phyloP scores from a whole-genome alignment of 2,113 vertebrate species.

The Aldabrachelys gigantea region DNA sequence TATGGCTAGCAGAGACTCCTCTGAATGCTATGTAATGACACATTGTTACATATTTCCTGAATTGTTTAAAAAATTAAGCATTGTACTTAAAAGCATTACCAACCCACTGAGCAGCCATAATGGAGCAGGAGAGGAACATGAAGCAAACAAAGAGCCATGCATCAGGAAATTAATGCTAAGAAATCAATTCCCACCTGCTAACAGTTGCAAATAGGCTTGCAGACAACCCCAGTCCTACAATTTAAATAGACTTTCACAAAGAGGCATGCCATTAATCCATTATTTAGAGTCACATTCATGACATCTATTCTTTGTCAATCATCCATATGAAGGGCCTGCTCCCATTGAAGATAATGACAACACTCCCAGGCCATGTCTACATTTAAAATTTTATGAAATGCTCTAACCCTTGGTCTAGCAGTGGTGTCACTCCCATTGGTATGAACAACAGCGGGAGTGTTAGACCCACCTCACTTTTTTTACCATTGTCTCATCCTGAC shows the following conservation, averaged over 20 bases:
- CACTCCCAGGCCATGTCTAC: neutral
- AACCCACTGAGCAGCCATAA: constrained; percentile 60
- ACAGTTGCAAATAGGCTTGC: constrained; percentile 62
- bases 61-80: constrained; percentile 61
- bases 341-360: neutral
- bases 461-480: neutral
- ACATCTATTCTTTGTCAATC: constrained; percentile 8
- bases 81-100: constrained; percentile 57
- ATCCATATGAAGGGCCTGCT: neutral
- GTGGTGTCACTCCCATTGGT: neutral
- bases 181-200: constrained; percentile 75
- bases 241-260: constrained; percentile 15
- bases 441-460: neutral
- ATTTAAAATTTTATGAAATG: constrained; percentile 28
- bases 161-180: constrained; percentile 63
- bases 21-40: constrained; percentile 19
- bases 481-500: neutral
- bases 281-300: constrained; percentile 36
- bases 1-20: constrained; percentile 32
- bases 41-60: constrained; percentile 25
- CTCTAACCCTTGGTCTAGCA: neutral
- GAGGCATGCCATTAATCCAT: constrained; percentile 38
- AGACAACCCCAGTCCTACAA: constrained; percentile 38
- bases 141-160: constrained; percentile 58
- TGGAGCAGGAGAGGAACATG: constrained; percentile 45